Evolutionary conservation across 2,888 invertebrate genomes (phyloP), one percentile per base, ranked within the genome.

Genomic region (Psococerastis gibbosa): DNA sequence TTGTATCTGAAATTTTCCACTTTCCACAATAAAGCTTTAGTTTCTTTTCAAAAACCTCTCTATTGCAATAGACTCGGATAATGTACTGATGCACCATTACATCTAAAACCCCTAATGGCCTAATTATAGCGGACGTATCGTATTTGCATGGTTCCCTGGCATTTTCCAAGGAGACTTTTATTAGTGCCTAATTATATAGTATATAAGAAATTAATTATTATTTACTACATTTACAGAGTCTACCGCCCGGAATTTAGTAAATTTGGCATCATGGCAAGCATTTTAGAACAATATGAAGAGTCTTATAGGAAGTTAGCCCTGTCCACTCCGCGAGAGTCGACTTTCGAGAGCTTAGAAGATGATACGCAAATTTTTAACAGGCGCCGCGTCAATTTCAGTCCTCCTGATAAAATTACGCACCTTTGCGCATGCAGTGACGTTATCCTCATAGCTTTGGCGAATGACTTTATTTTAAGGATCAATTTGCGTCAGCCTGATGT

Each of bases 291-390:
- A 63, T 80, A 78, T 58, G 83, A 84, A 58, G 76, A 78, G 60
- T 78, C 75, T n/a, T 75, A 77, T 13, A 75, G 75, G 53, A 64
- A 62, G 50, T 61, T 63, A n/a, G n/a, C n/a, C n/a, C n/a, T n/a
- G n/a, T n/a, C n/a, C n/a, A 1, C 65, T 46, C 50, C 22, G 35
- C 34, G 16, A 8, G 46, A 38, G 23, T 42, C 35, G n/a, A 27
- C n/a, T n/a, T n/a, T n/a, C n/a, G n/a, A n/a, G n/a, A n/a, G n/a
- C n/a, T n/a, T 75, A 16, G 74, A 76, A 53, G 77, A 80, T 53
- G 84, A 84, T 50, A 68, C 73, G 15, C 85, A 88, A 6, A 88
- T 92, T 60, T 91, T 92, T 60, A 77, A 74, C 23, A 89, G 83
- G 59, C 76, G 81, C 50, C 79, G 77, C 60, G 80, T 85, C 62